Evolutionary conservation across 1,140 invertebrate species (phyloP).

Genomic region (Dendroctonus valens): DNA sequence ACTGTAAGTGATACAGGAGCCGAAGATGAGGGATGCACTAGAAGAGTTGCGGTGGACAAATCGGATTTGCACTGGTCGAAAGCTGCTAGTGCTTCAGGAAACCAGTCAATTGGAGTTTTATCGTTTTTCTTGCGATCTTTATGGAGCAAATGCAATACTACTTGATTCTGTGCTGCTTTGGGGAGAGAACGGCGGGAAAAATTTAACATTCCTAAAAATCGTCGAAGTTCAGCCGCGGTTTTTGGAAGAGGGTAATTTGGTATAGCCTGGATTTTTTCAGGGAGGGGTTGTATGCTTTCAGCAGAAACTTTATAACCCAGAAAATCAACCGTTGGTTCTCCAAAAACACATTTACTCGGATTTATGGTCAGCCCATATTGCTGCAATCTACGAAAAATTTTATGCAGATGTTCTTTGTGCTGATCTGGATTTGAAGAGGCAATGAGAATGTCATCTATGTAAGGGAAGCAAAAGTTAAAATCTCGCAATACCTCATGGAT

Average conservation of each 20-base stretch:
- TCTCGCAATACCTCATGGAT: slow-evolving; percentile 44
- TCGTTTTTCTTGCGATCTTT: slow-evolving; percentile 21
- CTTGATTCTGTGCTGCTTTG: slow-evolving; percentile 37
- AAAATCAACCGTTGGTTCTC: background rate
- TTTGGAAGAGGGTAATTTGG: slow-evolving; percentile 24
- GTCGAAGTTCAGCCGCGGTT: slow-evolving; percentile 31
- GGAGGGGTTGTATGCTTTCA: background rate
- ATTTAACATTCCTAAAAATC: slow-evolving; percentile 43
- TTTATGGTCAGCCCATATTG: background rate
- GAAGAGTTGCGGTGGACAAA: background rate
- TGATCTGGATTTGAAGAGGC: slow-evolving; percentile 47
- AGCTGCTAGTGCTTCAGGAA: background rate
- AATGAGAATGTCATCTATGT: slow-evolving; percentile 59
- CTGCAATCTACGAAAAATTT: background rate
- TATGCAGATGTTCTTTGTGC: slow-evolving; percentile 29
- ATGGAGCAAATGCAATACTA: slow-evolving; percentile 32
- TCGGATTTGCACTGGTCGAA: background rate
- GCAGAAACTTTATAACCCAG: background rate
- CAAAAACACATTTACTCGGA: background rate
- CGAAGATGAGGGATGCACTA: slow-evolving; percentile 1
- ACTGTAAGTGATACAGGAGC: slow-evolving; percentile 30
- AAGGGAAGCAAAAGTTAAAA: slow-evolving; percentile 47
- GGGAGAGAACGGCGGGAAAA: slow-evolving; percentile 44
- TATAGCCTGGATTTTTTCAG: slow-evolving; percentile 2
- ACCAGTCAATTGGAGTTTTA: background rate